Conservation (phyloP, 2,888 invertebrate species). For the Griposia aprilina region DNA sequence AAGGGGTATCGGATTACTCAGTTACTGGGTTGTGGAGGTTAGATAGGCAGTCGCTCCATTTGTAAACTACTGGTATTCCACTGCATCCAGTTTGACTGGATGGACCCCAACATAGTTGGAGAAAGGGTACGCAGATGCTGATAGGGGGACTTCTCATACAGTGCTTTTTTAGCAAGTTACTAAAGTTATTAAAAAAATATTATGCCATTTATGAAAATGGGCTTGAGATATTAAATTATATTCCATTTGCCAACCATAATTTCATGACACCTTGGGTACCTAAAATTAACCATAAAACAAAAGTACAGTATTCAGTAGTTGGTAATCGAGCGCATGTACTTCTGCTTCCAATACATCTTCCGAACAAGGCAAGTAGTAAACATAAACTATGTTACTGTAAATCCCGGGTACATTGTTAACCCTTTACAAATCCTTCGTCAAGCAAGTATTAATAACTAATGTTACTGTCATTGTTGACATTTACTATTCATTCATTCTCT, state of each 20-base stretch:
- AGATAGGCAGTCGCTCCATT: no score
- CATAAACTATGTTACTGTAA: neutral
- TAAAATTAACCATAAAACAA: neutral
- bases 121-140: no score
- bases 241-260: neutral
- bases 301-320: neutral
- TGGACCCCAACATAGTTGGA: no score
- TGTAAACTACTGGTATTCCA: no score
- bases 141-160: no score
- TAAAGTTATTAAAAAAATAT: no score
- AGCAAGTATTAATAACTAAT: constrained; percentile 24
- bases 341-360: neutral
- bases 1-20: no score
- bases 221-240: neutral
- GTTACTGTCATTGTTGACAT: constrained; percentile 18
- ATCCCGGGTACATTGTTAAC: neutral
- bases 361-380: neutral
- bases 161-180: no score
- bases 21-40: no score
- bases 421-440: constrained; percentile 10
- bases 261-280: no score
- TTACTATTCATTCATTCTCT: constrained; percentile 38
- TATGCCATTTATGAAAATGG: no score
- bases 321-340: neutral
- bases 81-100: no score